phyloP scores from a whole-genome alignment of 2,113 vertebrate genomes.

The Rhinoptilus africanus region DNA sequence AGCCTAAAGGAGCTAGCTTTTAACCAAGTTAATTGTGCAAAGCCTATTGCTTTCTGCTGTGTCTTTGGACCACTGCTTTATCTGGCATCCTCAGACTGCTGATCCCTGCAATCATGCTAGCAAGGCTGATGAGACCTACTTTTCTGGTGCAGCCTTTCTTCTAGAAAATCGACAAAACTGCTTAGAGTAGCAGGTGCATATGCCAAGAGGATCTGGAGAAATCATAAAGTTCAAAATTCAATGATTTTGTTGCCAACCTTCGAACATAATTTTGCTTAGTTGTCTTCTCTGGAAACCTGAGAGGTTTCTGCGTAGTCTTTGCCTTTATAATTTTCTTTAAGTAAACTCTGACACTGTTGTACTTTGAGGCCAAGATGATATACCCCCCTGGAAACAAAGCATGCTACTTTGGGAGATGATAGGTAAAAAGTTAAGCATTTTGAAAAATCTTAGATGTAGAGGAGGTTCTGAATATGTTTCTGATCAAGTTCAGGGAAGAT shows the following conservation, averaged over 20 bases:
- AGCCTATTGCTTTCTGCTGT: background rate
- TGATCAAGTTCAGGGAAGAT: background rate
- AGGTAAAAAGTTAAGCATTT: background rate
- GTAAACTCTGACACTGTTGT: background rate
- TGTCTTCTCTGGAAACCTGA: background rate
- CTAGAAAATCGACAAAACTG: background rate
- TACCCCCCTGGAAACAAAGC: background rate
- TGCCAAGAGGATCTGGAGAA: background rate
- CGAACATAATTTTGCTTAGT: background rate
- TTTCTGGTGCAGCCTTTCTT: background rate
- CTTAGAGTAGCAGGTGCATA: background rate
- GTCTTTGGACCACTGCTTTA: background rate
- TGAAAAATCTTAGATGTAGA: background rate
- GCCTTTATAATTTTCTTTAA: background rate
- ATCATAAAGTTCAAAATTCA: background rate
- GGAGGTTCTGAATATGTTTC: background rate
- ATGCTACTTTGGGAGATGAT: background rate
- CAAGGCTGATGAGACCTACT: background rate
- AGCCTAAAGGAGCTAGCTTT: background rate
- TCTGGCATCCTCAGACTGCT: background rate
- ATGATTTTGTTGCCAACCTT: background rate
- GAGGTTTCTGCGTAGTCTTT: background rate
- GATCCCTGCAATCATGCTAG: background rate
- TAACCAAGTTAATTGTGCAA: background rate
- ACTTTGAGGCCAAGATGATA: background rate